Base-by-base conservation (phyloP, 53 echinoderm and acorn worm species). In the Stichopus horrens region DNA sequence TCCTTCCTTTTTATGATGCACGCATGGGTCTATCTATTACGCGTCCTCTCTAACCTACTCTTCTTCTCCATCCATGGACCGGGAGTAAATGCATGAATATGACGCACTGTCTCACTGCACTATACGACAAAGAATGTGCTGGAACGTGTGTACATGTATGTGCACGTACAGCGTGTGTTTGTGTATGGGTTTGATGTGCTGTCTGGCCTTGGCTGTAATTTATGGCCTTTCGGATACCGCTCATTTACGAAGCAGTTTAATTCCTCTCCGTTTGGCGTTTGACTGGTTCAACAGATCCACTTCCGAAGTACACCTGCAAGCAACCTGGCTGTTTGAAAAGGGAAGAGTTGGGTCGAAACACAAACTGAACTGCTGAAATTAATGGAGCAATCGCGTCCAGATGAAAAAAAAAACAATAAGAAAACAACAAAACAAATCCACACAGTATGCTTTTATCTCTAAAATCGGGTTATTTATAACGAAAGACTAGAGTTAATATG, bases 221-320 rank as follows among this genome's bases (percentile, higher is more conserved):
- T 77, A 53, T 54, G 77, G 14, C 58, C 58, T 83, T 5, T 21
- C 60, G 19, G 83, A 83, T 67, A 66, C 37, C 85, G 16, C 85
- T 85, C 85, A 85, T 85, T 85, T 22, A 65, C 23, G 23, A 85
- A 65, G 67, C 66, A 58, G 51, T 23, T 85, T 85, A 85, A 85
- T 85, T 63, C 85, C 9, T 52, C 63, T 85, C 37, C 63, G 52
- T 66, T 85, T 66, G 23, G 66, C 68, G 53, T 52, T 65, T 67
- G 85, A 22, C 5, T 85, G 65, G 67, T 75, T 75, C 52, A 52
- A 23, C 23, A 9, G 23, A n/a, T 23, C 52, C 75, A 52, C 75
- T 9, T 75, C 23, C 23, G 23, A 10, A 75, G 23, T 5, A 16
- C 75, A 75, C 52, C 75, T 23, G 19, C 37, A 37, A 37, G 37